phyloP scores from a whole-genome alignment of 2,113 vertebrate species.

The Oxyruncus cristatus region DNA sequence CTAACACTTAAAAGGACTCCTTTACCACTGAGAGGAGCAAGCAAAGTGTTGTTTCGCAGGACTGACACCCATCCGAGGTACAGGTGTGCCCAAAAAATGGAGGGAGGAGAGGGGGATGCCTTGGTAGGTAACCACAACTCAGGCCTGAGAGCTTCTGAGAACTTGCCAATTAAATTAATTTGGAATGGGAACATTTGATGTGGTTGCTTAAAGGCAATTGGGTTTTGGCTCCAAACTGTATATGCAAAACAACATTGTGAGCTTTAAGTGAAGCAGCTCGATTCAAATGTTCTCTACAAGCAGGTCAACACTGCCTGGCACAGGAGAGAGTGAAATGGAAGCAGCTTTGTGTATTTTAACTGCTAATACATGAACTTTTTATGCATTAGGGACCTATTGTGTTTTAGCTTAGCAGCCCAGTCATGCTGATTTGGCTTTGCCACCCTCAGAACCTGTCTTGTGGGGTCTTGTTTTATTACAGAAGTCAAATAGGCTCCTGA shows the following conservation, averaged over 20 bases:
- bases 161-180: background rate
- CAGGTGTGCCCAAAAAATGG: background rate
- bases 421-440: background rate
- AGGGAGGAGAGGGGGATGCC: background rate
- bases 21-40: background rate
- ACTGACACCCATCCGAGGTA: background rate
- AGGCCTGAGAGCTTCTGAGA: background rate
- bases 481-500: background rate
- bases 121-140: background rate
- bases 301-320: background rate
- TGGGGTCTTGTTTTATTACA: background rate
- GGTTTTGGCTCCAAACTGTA: background rate
- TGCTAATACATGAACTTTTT: background rate
- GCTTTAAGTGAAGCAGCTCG: background rate
- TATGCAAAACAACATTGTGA: rapidly evolving
- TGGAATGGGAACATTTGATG: background rate
- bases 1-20: background rate
- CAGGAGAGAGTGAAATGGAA: background rate
- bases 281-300: background rate
- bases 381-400: background rate
- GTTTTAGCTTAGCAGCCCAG: background rate
- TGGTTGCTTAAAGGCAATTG: background rate
- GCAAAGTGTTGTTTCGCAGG: background rate
- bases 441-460: background rate
- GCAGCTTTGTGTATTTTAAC: background rate